Percentiles rank a stretch among this genome's conserved stretches.
Evolutionary conservation across 2,888 invertebrate species (phyloP).

Genomic region (Parnassius smintheus): DNA sequence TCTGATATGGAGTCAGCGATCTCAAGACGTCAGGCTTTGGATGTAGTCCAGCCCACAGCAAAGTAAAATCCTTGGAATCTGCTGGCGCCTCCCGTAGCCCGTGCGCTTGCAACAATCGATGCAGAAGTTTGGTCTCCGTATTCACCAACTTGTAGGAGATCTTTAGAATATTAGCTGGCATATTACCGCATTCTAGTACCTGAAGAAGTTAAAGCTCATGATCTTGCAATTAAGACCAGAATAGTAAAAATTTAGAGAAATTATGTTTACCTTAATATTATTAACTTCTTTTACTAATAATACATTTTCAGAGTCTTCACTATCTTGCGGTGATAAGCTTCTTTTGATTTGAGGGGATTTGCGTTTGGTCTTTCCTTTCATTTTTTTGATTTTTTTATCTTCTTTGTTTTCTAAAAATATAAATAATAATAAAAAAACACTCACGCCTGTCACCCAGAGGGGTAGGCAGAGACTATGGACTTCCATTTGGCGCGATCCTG

Average conservation of each 20-base stretch:
- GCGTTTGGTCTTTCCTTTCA: constrained; percentile 59
- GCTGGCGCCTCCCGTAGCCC: constrained; percentile 85
- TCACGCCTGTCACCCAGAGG: no score
- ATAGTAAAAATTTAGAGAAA: neutral
- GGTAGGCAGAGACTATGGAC: no score
- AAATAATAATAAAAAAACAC: constrained; percentile 1
- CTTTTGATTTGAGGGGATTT: constrained; percentile 42
- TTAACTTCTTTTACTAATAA: constrained; percentile 67
- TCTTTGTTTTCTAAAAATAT: constrained; percentile 49
- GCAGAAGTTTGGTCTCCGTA: constrained; percentile 90
- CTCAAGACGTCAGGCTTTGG: constrained; percentile 94
- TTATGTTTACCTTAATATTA: constrained; percentile 60
- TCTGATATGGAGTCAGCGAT: constrained; percentile 91
- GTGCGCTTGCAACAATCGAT: constrained; percentile 88
- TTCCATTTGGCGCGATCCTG: no score
- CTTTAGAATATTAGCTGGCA: constrained; percentile 86
- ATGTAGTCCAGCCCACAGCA: constrained; percentile 96
- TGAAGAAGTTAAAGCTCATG: constrained; percentile 30
- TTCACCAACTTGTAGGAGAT: constrained; percentile 90
- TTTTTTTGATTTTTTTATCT: constrained; percentile 63
- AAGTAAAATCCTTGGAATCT: constrained; percentile 87
- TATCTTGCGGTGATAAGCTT: constrained; percentile 52
- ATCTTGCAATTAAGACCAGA: constrained; percentile 11
- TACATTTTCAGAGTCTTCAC: constrained; percentile 65
- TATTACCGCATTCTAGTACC: constrained; percentile 73